Conservation (phyloP, 1,140 invertebrate genomes). For the Drosophila watanabei region DNA sequence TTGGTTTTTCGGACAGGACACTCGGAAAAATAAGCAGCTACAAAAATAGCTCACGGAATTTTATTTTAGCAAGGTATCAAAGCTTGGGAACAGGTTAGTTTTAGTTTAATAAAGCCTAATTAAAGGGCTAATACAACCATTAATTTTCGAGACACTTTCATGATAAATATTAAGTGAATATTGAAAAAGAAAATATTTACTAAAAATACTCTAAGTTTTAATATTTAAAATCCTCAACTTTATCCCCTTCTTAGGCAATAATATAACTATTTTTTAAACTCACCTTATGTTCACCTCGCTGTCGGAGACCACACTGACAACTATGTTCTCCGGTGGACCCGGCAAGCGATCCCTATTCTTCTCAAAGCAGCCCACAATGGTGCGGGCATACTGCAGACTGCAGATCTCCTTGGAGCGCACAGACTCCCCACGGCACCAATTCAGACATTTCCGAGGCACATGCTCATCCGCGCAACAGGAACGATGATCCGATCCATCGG, state of each 20-base stretch:
- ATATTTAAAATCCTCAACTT: too few relatives aligned
- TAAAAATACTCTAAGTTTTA: neutral
- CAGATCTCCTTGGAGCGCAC: slow-evolving; percentile 89
- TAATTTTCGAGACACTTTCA: neutral
- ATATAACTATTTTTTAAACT: slow-evolving; percentile 9
- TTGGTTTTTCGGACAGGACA: slow-evolving; percentile 39
- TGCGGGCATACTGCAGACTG: slow-evolving; percentile 90
- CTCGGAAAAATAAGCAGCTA: slow-evolving; percentile 4
- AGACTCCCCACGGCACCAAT: slow-evolving; percentile 89
- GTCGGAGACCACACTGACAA: slow-evolving; percentile 87
- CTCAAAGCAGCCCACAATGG: slow-evolving; percentile 92
- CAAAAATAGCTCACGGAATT: neutral
- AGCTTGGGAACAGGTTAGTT: neutral
- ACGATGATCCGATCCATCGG: slow-evolving; percentile 92
- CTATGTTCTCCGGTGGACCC: slow-evolving; percentile 91
- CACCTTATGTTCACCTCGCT: slow-evolving; percentile 80
- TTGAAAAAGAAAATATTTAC: neutral
- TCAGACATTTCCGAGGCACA: slow-evolving; percentile 91
- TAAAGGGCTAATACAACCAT: neutral
- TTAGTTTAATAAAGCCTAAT: neutral
- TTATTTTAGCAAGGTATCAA: neutral
- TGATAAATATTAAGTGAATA: neutral
- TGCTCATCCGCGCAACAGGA: slow-evolving; percentile 91
- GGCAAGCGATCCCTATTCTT: slow-evolving; percentile 91
- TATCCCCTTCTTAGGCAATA: too few relatives aligned